These are phyloP conservation scores for Corythucha ciliata DNA, from an alignment of 2,888 invertebrate genomes.

Conservation along the genomic window DNA sequence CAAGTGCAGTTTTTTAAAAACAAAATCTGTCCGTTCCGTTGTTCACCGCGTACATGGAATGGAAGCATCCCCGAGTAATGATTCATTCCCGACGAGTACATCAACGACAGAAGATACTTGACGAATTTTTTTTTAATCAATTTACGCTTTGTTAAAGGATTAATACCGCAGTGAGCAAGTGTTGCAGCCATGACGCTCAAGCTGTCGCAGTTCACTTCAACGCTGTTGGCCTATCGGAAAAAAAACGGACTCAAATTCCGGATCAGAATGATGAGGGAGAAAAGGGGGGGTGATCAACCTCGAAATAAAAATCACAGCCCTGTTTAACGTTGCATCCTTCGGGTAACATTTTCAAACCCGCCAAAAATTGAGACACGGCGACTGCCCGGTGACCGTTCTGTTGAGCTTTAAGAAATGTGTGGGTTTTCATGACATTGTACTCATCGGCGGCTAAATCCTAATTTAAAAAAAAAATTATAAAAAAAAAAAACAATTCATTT, in stretches of 20 bases:
- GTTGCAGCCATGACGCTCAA: slow-evolving; percentile 23
- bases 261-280: too few relatives aligned
- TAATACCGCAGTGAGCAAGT: slow-evolving; percentile 23
- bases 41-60: too few relatives aligned
- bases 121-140: slow-evolving; percentile 9
- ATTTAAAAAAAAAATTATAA: too few relatives aligned
- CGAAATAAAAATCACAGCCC: slow-evolving; percentile 10
- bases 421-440: slow-evolving; percentile 10
- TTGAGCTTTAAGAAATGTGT: slow-evolving; percentile 6
- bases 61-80: slow-evolving; percentile 4
- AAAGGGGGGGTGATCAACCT: too few relatives aligned
- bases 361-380: slow-evolving; percentile 6
- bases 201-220: slow-evolving; percentile 21
- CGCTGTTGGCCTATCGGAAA: slow-evolving; percentile 6
- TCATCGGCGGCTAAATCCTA: slow-evolving; percentile 4
- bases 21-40: too few relatives aligned
- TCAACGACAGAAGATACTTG: slow-evolving; percentile 9
- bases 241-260: neutral
- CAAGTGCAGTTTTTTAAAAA: neutral
- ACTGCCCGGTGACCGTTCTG: slow-evolving; percentile 6
- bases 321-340: slow-evolving; percentile 1
- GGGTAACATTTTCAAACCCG: slow-evolving; percentile 1
- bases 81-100: slow-evolving; percentile 12
- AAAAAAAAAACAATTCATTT: too few relatives aligned
- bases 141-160: slow-evolving; percentile 11